Conservation (phyloP, 2,797 vertebrate species). For the Falco rusticolus region DNA sequence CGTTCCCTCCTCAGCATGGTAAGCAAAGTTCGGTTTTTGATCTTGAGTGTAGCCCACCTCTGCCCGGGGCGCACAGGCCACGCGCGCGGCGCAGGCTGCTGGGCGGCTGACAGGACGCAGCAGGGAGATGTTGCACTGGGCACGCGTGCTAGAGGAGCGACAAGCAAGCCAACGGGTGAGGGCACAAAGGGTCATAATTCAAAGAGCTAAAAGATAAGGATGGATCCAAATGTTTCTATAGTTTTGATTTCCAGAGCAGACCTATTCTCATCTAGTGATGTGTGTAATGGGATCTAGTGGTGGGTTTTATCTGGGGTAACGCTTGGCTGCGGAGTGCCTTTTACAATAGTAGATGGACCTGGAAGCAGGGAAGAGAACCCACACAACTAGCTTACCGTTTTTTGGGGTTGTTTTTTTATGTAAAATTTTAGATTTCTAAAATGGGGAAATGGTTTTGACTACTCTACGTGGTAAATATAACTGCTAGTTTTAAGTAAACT, state of each 20-base stretch:
- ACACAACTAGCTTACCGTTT: constrained; percentile 45
- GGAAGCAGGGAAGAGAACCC: constrained; percentile 30
- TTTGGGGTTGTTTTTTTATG: constrained; percentile 20
- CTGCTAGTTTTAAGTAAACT: constrained; percentile 83
- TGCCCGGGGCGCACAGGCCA: neutral
- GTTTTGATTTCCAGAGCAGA: neutral
- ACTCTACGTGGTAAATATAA: constrained; percentile 77
- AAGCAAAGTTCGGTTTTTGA: neutral
- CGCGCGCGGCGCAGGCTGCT: neutral
- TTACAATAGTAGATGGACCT: constrained; percentile 49
- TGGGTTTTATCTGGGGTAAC: neutral
- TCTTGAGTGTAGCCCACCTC: neutral
- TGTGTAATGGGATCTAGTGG: rapidly evolving
- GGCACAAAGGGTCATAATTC: neutral
- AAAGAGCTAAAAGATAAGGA: rapidly evolving
- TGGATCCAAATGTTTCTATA: rapidly evolving
- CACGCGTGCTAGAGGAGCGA: neutral
- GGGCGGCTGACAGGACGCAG: neutral
- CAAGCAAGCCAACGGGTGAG: neutral
- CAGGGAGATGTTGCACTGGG: neutral
- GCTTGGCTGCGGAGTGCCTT: constrained; percentile 72
- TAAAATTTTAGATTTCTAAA: constrained; percentile 83
- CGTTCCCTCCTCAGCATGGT: neutral
- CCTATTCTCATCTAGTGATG: neutral
- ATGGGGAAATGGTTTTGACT: constrained; percentile 76